phyloP scores from a whole-genome alignment of 2,113 vertebrate genomes.

The Corydoras maculifer region DNA sequence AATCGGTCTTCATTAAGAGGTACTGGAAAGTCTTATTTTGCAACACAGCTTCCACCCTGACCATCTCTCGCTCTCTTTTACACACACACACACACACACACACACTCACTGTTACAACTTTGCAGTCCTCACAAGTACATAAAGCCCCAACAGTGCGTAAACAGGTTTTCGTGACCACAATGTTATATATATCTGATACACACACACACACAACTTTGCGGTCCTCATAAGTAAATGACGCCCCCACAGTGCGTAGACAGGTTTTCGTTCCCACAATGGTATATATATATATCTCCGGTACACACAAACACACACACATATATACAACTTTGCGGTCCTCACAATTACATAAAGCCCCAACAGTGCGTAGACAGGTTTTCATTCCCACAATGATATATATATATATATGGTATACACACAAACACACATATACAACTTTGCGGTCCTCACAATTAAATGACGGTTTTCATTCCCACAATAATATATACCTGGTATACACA shows the following conservation, averaged over 20 bases:
- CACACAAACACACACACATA: slow-evolving; percentile 5
- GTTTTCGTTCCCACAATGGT: no score
- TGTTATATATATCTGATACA: background rate
- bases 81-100: slow-evolving; percentile 12
- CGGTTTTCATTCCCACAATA: no score
- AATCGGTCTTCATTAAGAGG: no score
- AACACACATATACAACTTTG: no score
- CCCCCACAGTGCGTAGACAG: no score
- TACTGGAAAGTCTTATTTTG: no score
- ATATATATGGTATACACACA: no score
- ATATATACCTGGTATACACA: background rate
- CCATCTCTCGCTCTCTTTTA: background rate
- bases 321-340: no score
- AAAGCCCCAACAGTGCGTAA: no score
- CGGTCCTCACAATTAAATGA: background rate
- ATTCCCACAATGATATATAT: no score
- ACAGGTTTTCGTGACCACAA: no score
- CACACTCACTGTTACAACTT: background rate
- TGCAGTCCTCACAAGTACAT: background rate
- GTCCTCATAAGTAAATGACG: background rate
- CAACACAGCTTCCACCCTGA: background rate
- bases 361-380: no score
- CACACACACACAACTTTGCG: background rate
- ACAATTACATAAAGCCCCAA: background rate
- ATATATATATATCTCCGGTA: background rate